Evolutionary conservation across 2,888 invertebrate species (phyloP).

Genomic region (Chloroclystis v-ata): DNA sequence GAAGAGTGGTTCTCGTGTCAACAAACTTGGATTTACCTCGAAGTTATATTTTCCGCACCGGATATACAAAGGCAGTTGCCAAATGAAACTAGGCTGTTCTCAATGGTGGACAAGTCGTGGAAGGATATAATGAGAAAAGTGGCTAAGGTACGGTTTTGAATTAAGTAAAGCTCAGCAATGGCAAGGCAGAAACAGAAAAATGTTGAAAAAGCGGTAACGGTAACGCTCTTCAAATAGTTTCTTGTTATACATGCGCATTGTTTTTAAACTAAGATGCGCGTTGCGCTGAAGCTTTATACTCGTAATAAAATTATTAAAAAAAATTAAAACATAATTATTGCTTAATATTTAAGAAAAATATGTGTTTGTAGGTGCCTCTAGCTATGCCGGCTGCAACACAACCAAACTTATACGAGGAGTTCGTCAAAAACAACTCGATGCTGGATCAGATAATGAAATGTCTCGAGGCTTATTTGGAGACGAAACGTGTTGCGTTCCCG

Average conservation of each 20-base stretch:
- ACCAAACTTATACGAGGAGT: constrained; percentile 82
- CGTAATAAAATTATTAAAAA: too few species aligned
- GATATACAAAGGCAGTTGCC: constrained; percentile 96
- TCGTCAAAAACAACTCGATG: constrained; percentile 85
- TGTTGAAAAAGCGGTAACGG: too few species aligned
- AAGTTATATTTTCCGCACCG: constrained; percentile 95
- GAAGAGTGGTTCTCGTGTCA: constrained; percentile 94
- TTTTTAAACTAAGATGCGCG: too few species aligned
- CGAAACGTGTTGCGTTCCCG: constrained; percentile 91
- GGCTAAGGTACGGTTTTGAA: constrained; percentile 78
- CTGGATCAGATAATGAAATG: constrained; percentile 94
- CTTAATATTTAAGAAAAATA: background rate
- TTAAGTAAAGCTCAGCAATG: too few species aligned
- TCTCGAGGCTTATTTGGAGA: constrained; percentile 92
- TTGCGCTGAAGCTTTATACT: too few species aligned
- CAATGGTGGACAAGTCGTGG: constrained; percentile 92
- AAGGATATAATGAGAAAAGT: constrained; percentile 91
- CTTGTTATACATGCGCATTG: too few species aligned
- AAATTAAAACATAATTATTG: too few species aligned
- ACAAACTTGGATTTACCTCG: constrained; percentile 95
- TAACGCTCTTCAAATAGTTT: too few species aligned
- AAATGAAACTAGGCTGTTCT: constrained; percentile 91
- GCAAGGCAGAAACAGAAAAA: too few species aligned
- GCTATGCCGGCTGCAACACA: constrained; percentile 89
- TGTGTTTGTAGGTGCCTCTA: constrained; percentile 79